Conservation (phyloP, 2,888 invertebrate species). For the Ectropis crepuscularia region DNA sequence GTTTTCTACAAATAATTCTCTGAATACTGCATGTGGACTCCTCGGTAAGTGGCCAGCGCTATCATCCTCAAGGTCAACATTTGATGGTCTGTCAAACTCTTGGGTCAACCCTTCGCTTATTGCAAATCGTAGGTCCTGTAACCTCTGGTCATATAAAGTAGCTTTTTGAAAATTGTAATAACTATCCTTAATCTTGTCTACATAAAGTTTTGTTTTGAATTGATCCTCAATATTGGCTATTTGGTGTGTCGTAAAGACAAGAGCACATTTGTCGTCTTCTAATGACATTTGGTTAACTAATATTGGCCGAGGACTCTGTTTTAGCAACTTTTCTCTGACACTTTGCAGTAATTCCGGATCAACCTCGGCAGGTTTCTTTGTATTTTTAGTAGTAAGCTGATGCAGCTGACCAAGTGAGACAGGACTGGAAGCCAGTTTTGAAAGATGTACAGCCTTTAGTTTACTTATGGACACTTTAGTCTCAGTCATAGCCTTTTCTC, state of each 20-base stretch:
- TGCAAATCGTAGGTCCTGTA: slow-evolving; percentile 76
- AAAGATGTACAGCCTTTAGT: slow-evolving; percentile 87
- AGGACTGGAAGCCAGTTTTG: slow-evolving; percentile 85
- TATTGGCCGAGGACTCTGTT: slow-evolving; percentile 51
- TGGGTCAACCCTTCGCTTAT: slow-evolving; percentile 79
- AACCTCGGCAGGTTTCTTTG: slow-evolving; percentile 63
- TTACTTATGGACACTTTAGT: slow-evolving; percentile 88
- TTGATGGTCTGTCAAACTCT: slow-evolving; percentile 59
- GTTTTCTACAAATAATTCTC: slow-evolving; percentile 73
- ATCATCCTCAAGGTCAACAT: slow-evolving; percentile 41
- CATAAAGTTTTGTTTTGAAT: slow-evolving; percentile 67
- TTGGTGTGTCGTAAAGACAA: slow-evolving; percentile 70
- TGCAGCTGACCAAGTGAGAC: slow-evolving; percentile 85
- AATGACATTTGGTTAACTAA: slow-evolving; percentile 52
- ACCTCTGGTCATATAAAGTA: slow-evolving; percentile 75
- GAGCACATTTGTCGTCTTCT: slow-evolving; percentile 77
- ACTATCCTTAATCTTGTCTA: slow-evolving; percentile 76
- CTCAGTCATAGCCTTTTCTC: slow-evolving; percentile 85
- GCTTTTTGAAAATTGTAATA: slow-evolving; percentile 80
- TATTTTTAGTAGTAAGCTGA: slow-evolving; percentile 75
- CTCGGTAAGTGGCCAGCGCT: slow-evolving; percentile 52
- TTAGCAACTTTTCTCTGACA: slow-evolving; percentile 73
- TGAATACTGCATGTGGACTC: slow-evolving; percentile 77
- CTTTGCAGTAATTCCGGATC: slow-evolving; percentile 73
- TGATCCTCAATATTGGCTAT: slow-evolving; percentile 64